These are phyloP conservation scores for Formicarius rufipectus DNA, from an alignment of 2,113 vertebrate genomes.

Conservation along the genomic window DNA sequence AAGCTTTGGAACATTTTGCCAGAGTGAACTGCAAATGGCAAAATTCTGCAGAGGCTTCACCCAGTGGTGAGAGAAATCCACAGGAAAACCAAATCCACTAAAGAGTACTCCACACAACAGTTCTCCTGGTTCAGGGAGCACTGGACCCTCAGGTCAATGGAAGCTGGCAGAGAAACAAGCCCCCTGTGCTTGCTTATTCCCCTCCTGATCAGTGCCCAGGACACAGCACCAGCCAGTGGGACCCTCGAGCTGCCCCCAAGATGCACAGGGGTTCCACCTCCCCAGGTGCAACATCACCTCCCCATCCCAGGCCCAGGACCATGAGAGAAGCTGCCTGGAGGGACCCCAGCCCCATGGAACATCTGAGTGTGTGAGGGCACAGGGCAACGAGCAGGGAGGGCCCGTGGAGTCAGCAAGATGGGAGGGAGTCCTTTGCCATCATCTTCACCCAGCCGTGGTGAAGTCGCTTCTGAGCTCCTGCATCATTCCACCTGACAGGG, in stretches of 20 bases:
- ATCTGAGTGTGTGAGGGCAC: rapidly evolving
- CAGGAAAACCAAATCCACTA: not conserved
- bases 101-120: not conserved
- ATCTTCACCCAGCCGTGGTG: rapidly evolving
- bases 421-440: not conserved
- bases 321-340: too few species aligned
- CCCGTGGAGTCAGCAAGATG: rapidly evolving
- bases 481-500: not conserved
- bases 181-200: not conserved
- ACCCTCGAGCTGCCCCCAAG: rapidly evolving
- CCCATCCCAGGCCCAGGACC: not conserved
- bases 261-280: not conserved
- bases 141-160: rapidly evolving
- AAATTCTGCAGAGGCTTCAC: not conserved
- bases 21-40: not conserved
- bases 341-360: not conserved
- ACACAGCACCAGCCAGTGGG: rapidly evolving
- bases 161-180: not conserved
- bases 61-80: not conserved
- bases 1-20: not conserved
- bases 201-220: not conserved
- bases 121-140: not conserved
- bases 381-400: rapidly evolving
- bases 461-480: too few species aligned
- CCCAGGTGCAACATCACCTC: not conserved